These are phyloP conservation scores for Thripadectes ignobilis DNA, from an alignment of 2,797 vertebrate genomes.

Conservation along the genomic window DNA sequence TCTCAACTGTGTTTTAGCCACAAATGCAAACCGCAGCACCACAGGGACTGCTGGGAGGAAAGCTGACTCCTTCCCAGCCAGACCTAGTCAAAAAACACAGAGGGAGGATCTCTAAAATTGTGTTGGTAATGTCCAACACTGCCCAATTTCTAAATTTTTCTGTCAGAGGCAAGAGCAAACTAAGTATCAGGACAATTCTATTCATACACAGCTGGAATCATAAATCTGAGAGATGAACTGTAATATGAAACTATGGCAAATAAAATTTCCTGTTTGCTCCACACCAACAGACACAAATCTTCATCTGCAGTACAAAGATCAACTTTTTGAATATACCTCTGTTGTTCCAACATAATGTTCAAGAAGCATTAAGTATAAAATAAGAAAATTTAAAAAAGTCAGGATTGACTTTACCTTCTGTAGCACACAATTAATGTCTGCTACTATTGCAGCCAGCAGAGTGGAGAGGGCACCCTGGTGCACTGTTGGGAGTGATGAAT, in stretches of 20 bases:
- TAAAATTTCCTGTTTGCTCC: neutral
- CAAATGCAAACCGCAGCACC: neutral
- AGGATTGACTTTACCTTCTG: constrained; percentile 82
- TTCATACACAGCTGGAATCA: neutral
- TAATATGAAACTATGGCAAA: neutral
- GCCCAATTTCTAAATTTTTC: neutral
- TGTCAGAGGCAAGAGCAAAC: neutral
- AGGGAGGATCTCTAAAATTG: neutral
- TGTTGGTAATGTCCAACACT: fast-evolving
- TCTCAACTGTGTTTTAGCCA: neutral
- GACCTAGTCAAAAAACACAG: neutral
- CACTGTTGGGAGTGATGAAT: constrained; percentile 61
- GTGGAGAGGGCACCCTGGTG: constrained; percentile 84
- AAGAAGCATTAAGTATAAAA: neutral
- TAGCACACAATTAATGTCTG: constrained; percentile 83
- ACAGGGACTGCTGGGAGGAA: neutral
- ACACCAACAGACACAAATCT: neutral
- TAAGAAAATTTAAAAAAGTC: neutral
- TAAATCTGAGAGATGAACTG: neutral
- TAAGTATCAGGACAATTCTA: neutral
- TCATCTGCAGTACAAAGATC: neutral
- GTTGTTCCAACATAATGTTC: neutral
- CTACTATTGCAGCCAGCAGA: constrained; percentile 84
- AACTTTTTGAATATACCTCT: neutral
- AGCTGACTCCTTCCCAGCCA: neutral